Percentiles rank a stretch among this genome's conserved stretches.
phyloP scores from a whole-genome alignment of 2,113 vertebrate species.

The Capricornis sumatraensis region DNA sequence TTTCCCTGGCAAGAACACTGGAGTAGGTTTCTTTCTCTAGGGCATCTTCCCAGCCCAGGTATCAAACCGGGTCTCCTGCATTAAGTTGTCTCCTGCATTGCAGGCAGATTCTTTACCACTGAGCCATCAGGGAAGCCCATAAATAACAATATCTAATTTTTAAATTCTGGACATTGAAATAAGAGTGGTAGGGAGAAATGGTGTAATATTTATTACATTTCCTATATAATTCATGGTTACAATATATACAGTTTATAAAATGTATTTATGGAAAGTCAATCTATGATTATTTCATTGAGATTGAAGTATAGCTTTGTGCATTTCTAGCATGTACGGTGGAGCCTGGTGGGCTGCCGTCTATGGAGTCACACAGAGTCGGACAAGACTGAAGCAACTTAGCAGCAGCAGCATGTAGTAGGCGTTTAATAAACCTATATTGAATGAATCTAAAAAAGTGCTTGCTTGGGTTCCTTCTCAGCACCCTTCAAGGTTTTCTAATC shows the following conservation, averaged over 20 bases:
- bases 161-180: not conserved
- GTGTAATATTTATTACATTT: not conserved
- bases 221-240: not conserved
- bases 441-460: not conserved
- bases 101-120: not conserved
- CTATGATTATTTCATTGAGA: not conserved
- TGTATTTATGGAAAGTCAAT: not conserved
- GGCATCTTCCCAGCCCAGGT: not conserved
- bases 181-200: not conserved
- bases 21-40: not conserved
- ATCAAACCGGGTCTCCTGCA: not conserved
- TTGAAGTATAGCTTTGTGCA: not conserved
- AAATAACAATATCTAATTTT: constrained; percentile 24
- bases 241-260: not conserved
- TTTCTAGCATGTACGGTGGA: not conserved
- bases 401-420: not conserved
- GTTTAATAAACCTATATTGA: not conserved
- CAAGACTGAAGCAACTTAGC: too few relatives aligned
- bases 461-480: not conserved
- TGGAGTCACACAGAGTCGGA: too few relatives aligned
- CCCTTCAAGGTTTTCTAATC: not conserved
- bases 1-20: not conserved
- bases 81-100: not conserved
- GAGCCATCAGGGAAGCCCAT: not conserved
- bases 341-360: too few relatives aligned